These are phyloP conservation scores for Syndactyla subalaris DNA, from an alignment of 2,797 vertebrate genomes.

Conservation along the genomic window DNA sequence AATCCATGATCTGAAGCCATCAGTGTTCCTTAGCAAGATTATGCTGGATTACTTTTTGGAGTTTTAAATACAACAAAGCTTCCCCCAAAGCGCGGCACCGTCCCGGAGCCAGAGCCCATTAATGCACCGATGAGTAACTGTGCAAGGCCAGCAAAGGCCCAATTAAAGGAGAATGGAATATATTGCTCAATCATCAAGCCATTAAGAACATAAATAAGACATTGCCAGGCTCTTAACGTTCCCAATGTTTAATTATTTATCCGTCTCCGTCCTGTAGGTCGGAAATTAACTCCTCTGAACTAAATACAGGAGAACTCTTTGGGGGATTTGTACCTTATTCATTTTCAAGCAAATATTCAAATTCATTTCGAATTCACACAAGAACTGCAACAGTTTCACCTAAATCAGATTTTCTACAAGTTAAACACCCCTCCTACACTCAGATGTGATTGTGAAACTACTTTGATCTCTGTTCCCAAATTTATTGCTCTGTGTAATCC, in stretches of 20 bases:
- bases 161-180: conserved; percentile 57
- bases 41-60: conserved; percentile 50
- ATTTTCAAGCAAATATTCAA: conserved; percentile 75
- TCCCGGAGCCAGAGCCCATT: not conserved
- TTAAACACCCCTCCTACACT: conserved; percentile 85
- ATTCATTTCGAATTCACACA: conserved; percentile 79
- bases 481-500: conserved; percentile 91
- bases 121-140: not conserved
- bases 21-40: conserved; percentile 50
- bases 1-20: conserved; percentile 52
- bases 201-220: conserved; percentile 63
- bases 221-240: not conserved
- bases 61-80: conserved; percentile 58
- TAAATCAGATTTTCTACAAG: conserved; percentile 87
- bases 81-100: not conserved
- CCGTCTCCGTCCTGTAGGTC: conserved; percentile 36
- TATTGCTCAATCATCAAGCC: conserved; percentile 62
- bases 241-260: conserved; percentile 65
- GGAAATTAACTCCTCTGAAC: conserved; percentile 65
- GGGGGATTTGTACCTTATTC: conserved; percentile 70
- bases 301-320: conserved; percentile 65
- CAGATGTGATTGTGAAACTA: conserved; percentile 86
- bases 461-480: conserved; percentile 92
- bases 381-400: conserved; percentile 78
- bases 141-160: not conserved